phyloP scores from a whole-genome alignment of 2,888 invertebrate genomes.

The Hirtodrosophila histrioides region DNA sequence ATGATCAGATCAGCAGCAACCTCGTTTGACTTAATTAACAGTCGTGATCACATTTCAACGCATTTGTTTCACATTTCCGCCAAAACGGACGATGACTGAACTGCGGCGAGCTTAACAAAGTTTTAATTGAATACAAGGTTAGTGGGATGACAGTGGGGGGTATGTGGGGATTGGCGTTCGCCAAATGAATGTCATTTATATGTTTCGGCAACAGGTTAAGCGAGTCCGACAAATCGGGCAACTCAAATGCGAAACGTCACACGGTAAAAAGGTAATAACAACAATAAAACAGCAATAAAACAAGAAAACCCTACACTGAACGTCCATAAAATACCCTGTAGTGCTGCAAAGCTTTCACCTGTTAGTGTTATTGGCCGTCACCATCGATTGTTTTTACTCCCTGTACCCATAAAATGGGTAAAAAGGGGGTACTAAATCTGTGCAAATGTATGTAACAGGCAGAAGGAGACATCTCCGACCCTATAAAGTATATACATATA shows the following conservation, averaged over 20 bases:
- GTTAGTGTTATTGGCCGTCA: too few species aligned
- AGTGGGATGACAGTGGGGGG: not conserved
- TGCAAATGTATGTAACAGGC: too few species aligned
- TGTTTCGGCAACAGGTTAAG: conserved; percentile 62
- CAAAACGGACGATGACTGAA: conserved; percentile 14
- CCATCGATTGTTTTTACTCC: too few species aligned
- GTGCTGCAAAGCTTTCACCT: too few species aligned
- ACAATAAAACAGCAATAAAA: conserved; percentile 23
- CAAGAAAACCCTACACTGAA: not conserved
- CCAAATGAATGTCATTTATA: conserved; percentile 44
- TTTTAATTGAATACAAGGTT: conserved; percentile 28
- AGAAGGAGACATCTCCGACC: too few species aligned
- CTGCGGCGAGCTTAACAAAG: conserved; percentile 11
- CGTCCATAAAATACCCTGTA: conserved; percentile 5
- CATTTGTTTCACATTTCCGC: conserved; percentile 55
- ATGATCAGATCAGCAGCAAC: conserved; percentile 16
- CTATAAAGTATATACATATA: too few species aligned
- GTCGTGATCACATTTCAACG: conserved; percentile 52
- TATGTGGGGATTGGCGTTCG: conserved; percentile 8
- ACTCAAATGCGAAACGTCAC: conserved; percentile 52
- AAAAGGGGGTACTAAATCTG: too few species aligned
- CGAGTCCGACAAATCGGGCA: conserved; percentile 29
- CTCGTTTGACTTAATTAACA: conserved; percentile 52
- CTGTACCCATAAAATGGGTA: too few species aligned
- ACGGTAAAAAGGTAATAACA: conserved; percentile 36